These are phyloP conservation scores for Mycteria americana DNA, from an alignment of 2,797 vertebrate genomes.

Conservation along the genomic window DNA sequence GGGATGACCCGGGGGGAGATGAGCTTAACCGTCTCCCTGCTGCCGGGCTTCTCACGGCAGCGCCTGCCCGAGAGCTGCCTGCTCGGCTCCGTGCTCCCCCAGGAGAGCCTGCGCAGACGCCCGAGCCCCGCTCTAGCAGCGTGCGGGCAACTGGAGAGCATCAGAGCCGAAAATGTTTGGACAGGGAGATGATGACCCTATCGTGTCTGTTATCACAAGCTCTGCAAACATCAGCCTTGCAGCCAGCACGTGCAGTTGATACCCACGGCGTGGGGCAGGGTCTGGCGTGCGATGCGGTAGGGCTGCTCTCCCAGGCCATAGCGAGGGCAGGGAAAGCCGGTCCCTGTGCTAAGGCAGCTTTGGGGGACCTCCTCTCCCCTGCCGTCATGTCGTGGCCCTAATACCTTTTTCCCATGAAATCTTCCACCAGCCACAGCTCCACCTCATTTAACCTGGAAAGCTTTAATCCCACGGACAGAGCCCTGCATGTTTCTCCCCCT, in stretches of 20 bases:
- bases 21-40: neutral
- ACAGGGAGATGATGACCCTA: neutral
- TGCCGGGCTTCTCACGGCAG: neutral
- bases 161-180: neutral
- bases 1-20: neutral
- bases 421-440: neutral
- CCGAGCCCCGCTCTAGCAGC: fast-evolving
- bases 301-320: neutral
- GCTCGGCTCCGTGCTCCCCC: neutral
- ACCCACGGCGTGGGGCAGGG: neutral
- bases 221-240: neutral
- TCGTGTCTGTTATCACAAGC: neutral
- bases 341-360: neutral
- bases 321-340: neutral
- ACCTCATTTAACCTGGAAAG: neutral
- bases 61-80: fast-evolving
- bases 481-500: neutral
- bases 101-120: neutral
- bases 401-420: neutral
- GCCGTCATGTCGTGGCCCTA: fast-evolving
- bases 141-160: neutral
- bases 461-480: neutral
- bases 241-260: fast-evolving
- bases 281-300: fast-evolving
- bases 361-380: neutral